Conservation (phyloP, 2,797 vertebrate species). For the Taeniopygia guttata region DNA sequence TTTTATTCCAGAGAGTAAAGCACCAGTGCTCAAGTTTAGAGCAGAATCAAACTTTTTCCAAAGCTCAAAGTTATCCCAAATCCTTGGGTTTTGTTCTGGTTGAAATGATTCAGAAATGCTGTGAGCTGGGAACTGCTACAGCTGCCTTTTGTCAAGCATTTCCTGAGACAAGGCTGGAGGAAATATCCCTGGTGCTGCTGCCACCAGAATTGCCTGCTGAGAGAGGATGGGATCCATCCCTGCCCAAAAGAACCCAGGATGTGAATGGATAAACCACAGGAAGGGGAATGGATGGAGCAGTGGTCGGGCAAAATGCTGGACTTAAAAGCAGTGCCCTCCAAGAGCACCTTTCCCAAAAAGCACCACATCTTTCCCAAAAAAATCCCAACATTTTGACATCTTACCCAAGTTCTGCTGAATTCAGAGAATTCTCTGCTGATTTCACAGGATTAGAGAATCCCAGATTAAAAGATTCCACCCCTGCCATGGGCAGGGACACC, state of each 20-base stretch:
- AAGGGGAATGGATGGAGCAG: neutral
- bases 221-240: neutral
- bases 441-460: neutral
- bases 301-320: neutral
- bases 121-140: neutral
- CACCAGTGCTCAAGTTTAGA: neutral
- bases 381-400: neutral
- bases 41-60: neutral
- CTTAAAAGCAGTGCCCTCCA: neutral
- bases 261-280: neutral
- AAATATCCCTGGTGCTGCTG: neutral
- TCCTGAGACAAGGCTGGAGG: neutral
- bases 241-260: neutral
- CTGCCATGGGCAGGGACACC: too few relatives aligned
- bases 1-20: constrained; percentile 2
- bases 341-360: neutral
- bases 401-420: neutral
- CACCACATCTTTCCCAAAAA: neutral
- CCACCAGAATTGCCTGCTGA: neutral
- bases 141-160: constrained; percentile 25
- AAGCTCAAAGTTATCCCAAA: constrained; percentile 3
- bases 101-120: neutral
- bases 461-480: neutral
- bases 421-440: neutral
- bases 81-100: neutral